Evolutionary conservation across 2,888 invertebrate genomes (phyloP), one percentile per base, ranked within the genome.

Genomic region (Agonopterix alstromeriana): DNA sequence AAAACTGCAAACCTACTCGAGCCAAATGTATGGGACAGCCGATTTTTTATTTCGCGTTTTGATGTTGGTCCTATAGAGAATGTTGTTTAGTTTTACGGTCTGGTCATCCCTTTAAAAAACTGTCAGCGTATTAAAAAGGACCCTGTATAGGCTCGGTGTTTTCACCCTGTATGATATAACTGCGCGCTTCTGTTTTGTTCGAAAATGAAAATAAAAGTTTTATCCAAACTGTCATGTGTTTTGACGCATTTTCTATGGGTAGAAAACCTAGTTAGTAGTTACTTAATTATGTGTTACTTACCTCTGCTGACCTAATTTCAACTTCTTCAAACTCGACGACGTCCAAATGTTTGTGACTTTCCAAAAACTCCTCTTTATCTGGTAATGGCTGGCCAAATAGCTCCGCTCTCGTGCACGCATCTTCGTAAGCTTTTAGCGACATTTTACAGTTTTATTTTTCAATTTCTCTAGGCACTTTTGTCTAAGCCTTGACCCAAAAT

Each of bases 321-420:
- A 90, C 87, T 67, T 91, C 91, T 53, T 88, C 76, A 53, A 89
- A 89, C 56, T 90, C 89, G 35, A 86, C 87, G 44, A 91, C 88
- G 53, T 87, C 85, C 52, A 88, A 73, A 67, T 88, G 85, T 62
- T 89, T 89, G 57, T 90, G 84, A 66, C 89, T 90, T 58, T 83
- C 87, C 66, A 92, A 76, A 76, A 92, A 95, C 53, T 93, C 92
- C 42, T 92, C 92, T 68, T 90, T 90, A 57, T 91, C 89, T 0
- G 95, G 95, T 60, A 91, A 90, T 40, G 92, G 90, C 50, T 94
- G 84, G 0, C 95, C 95, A 56, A 95, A 89, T 46, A 95, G 79
- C 72, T 95, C 95, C 0, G 95, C 95, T 52, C 95, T 87, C 77
- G 93, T 93, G 65, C 95, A 94, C 51, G 94, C 95, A 71, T 94